These are phyloP conservation scores for Taeniopygia guttata DNA, from an alignment of 2,797 vertebrate species.

Conservation along the genomic window DNA sequence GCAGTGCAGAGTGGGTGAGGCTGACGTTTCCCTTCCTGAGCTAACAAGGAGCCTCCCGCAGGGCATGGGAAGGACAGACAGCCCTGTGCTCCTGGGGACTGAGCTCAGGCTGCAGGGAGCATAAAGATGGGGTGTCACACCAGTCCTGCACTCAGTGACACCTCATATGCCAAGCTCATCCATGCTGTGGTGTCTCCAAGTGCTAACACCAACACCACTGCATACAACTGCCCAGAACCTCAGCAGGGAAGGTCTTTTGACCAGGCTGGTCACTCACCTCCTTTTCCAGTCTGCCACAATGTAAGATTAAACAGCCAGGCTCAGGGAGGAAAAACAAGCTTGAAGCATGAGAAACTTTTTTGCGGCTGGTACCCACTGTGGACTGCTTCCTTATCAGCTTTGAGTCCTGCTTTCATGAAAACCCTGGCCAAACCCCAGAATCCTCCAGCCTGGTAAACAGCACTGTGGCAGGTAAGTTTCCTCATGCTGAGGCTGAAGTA, in stretches of 20 bases:
- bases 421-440: not conserved
- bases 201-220: not conserved
- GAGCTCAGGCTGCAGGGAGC: not conserved
- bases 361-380: not conserved
- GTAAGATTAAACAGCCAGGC: not conserved
- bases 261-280: not conserved
- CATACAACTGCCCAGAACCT: not conserved
- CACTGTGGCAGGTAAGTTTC: not conserved
- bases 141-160: not conserved
- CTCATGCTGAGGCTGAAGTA: not conserved
- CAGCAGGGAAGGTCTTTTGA: not conserved
- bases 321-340: not conserved
- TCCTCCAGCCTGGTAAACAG: not conserved
- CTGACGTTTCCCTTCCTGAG: not conserved
- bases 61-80: not conserved
- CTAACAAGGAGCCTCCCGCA: not conserved
- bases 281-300: not conserved
- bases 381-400: not conserved
- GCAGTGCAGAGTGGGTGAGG: not conserved
- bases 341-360: not conserved
- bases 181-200: not conserved
- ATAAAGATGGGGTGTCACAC: not conserved
- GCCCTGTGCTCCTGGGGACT: not conserved
- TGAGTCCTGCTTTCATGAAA: not conserved
- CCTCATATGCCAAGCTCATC: not conserved